Evolutionary conservation across 2,797 vertebrate species (phyloP).

Genomic region (Thalassophryne amazonica): DNA sequence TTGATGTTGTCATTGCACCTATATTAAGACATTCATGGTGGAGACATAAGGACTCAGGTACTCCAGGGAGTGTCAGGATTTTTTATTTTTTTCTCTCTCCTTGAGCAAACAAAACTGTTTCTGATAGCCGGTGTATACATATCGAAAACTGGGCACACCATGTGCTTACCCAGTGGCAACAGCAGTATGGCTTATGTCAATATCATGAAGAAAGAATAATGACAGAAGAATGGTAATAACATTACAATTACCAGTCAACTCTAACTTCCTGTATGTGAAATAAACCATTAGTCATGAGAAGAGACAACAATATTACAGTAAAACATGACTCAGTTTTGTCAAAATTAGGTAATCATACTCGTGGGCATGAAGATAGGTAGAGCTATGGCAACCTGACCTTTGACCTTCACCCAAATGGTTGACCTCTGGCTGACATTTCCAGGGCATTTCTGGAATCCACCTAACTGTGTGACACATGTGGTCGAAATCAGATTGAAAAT

Average conservation of each 20-base stretch:
- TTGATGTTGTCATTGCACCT: neutral
- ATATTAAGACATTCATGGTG: neutral
- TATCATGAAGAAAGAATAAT: conserved; percentile 71
- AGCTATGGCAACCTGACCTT: no score
- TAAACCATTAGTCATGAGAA: no score
- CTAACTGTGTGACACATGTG: no score
- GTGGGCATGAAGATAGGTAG: no score
- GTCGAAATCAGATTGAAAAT: no score
- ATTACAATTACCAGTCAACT: conserved; percentile 73
- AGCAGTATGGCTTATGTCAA: conserved; percentile 80
- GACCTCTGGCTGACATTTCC: no score
- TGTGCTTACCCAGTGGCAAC: conserved; percentile 81
- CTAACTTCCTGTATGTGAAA: conserved; percentile 36
- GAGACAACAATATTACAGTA: conserved; percentile 3
- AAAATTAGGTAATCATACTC: no score
- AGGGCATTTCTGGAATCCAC: no score
- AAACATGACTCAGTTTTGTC: conserved; percentile 31
- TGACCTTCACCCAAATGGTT: no score
- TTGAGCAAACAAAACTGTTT: conserved; percentile 81
- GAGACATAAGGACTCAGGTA: neutral
- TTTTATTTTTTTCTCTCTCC: conserved; percentile 68
- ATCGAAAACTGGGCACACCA: conserved; percentile 79
- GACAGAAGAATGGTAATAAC: conserved; percentile 80
- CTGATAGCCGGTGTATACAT: conserved; percentile 80
- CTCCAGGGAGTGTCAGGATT: conserved; percentile 40